Percentiles rank a stretch among this genome's conserved stretches.
These are phyloP conservation scores for Poecile atricapillus DNA, from an alignment of 2,113 vertebrate genomes.

Conservation along the genomic window DNA sequence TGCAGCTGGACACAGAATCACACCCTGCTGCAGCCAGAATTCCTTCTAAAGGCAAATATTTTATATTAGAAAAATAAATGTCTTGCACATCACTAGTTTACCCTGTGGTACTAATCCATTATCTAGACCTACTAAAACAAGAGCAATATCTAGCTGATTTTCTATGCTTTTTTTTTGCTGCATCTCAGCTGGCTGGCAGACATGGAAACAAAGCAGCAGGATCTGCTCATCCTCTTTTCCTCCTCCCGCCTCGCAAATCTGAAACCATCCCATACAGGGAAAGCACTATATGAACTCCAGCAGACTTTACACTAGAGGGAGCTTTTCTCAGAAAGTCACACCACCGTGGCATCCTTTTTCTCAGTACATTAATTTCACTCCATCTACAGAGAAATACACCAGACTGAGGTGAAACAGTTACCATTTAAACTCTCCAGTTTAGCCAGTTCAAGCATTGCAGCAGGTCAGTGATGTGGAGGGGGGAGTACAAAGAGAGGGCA, in stretches of 20 bases:
- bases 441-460: not conserved
- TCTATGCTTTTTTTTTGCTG: not conserved
- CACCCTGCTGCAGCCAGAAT: not conserved
- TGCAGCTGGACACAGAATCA: not conserved
- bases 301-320: slow-evolving; percentile 25
- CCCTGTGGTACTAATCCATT: not conserved
- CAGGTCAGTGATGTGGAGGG: fast-evolving
- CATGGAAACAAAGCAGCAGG: not conserved
- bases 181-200: not conserved
- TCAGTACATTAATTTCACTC: not conserved
- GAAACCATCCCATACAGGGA: not conserved
- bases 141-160: not conserved
- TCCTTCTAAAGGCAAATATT: not conserved
- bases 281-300: not conserved
- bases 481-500: not conserved
- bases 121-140: not conserved
- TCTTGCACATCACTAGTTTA: not conserved
- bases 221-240: not conserved
- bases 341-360: not conserved
- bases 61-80: not conserved
- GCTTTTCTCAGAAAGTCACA: not conserved
- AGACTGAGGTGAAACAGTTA: not conserved
- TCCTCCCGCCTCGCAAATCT: not conserved
- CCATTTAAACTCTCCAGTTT: not conserved
- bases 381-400: not conserved